Evolutionary conservation across 2,113 vertebrate genomes (phyloP).

Genomic region (Epinephelus moara): DNA sequence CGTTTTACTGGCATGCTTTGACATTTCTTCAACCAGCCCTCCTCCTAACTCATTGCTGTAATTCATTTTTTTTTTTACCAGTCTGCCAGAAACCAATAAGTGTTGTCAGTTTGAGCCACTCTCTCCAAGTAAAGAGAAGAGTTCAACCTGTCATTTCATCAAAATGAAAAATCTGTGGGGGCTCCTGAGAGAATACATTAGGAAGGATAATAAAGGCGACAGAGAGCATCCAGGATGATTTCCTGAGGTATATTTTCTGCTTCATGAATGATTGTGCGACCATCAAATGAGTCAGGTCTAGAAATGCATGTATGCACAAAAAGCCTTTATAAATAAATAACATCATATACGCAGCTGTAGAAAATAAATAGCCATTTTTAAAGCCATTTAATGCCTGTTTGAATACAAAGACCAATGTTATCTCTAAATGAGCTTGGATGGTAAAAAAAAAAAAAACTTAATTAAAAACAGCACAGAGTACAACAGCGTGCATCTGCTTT

Average conservation of each 20-base stretch:
- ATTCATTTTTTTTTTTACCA: constrained; percentile 6
- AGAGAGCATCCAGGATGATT: constrained; percentile 43
- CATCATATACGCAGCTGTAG: neutral
- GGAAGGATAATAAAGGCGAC: constrained; percentile 52
- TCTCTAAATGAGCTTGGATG: neutral
- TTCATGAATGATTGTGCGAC: constrained; percentile 39
- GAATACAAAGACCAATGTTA: neutral
- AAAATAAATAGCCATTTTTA: neutral
- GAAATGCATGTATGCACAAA: neutral
- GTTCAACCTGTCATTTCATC: constrained; percentile 28
- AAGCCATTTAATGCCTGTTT: neutral
- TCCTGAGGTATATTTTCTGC: constrained; percentile 24
- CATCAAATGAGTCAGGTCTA: neutral
- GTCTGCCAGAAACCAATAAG: neutral
- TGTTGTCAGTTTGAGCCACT: neutral
- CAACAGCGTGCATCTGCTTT: neutral
- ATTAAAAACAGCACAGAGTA: neutral
- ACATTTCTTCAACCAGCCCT: too few species aligned
- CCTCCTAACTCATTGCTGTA: neutral
- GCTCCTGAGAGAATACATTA: constrained; percentile 36
- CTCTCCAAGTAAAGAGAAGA: neutral
- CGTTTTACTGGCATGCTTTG: too few species aligned
- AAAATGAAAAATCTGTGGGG: constrained; percentile 21
- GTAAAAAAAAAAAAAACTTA: neutral
- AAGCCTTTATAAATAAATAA: constrained; percentile 16